Conservation (phyloP, 2,113 vertebrate species). For the Ammodramus savannarum region DNA sequence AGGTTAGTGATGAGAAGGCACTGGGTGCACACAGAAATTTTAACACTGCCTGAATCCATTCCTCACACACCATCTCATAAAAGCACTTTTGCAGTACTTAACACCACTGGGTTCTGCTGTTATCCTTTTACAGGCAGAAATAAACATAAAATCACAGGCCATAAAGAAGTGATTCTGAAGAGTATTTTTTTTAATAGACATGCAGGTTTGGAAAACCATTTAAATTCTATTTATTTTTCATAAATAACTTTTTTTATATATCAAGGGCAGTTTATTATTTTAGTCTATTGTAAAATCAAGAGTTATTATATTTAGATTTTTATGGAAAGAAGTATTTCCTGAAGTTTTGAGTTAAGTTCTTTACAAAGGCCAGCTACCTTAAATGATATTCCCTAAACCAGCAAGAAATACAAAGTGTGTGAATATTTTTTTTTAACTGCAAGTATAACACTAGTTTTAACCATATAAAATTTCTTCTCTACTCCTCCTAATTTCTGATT, state of each 20-base stretch:
- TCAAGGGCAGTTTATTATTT: neutral
- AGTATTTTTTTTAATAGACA: neutral
- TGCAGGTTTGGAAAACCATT: neutral
- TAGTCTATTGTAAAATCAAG: neutral
- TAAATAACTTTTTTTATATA: neutral
- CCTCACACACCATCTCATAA: neutral
- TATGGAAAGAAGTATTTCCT: neutral
- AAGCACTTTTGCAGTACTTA: neutral
- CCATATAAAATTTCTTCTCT: neutral
- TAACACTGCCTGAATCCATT: neutral
- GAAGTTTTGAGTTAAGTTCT: neutral
- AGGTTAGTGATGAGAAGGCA: neutral
- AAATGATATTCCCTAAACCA: neutral
- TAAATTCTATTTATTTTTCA: neutral
- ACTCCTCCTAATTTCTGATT: neutral
- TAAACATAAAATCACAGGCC: neutral
- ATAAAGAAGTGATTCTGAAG: neutral
- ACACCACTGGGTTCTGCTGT: rapidly evolving
- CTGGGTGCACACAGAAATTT: rapidly evolving
- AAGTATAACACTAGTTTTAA: neutral
- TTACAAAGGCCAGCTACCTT: neutral
- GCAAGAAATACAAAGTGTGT: neutral
- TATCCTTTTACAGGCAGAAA: neutral
- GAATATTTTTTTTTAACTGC: neutral
- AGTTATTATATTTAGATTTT: neutral